Evolutionary conservation across 2,888 invertebrate genomes (phyloP).

Genomic region (Rhodophaea formosa): DNA sequence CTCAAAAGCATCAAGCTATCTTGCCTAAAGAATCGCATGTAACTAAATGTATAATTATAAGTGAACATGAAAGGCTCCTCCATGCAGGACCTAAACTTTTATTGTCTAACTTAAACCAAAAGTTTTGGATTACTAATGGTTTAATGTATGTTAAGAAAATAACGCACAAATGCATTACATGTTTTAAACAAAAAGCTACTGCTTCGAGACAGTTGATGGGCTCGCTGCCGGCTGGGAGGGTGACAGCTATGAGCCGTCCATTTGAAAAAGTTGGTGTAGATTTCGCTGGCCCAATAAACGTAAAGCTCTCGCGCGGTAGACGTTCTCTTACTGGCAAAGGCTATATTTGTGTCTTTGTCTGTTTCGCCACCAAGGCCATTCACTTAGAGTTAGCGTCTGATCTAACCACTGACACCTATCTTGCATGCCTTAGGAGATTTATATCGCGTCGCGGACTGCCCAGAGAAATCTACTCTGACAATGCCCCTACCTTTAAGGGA

Average conservation of each 20-base stretch:
- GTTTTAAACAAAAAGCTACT: slow-evolving; percentile 18
- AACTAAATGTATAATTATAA: slow-evolving; percentile 21
- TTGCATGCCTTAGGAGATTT: slow-evolving; percentile 23
- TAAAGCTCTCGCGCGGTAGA: slow-evolving; percentile 20
- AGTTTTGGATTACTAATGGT: slow-evolving; percentile 20
- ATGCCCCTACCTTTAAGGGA: slow-evolving; percentile 22
- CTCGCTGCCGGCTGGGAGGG: background rate
- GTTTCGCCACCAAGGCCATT: slow-evolving; percentile 23
- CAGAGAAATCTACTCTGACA: slow-evolving; percentile 23
- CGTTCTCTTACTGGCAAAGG: slow-evolving; percentile 22
- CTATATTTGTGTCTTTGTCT: slow-evolving; percentile 16
- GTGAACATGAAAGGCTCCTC: slow-evolving; percentile 12
- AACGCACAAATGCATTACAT: slow-evolving; percentile 18
- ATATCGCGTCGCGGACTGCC: slow-evolving; percentile 23
- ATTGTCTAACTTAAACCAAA: slow-evolving; percentile 4
- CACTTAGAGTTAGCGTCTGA: slow-evolving; percentile 25
- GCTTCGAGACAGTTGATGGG: slow-evolving; percentile 5
- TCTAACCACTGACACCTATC: slow-evolving; percentile 21
- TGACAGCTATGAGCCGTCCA: too few relatives aligned
- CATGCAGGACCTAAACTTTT: slow-evolving; percentile 16
- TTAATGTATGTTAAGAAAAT: slow-evolving; percentile 11
- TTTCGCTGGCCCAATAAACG: slow-evolving; percentile 23
- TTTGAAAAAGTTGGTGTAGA: slow-evolving; percentile 23
- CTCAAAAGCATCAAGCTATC: slow-evolving; percentile 16
- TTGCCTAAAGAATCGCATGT: slow-evolving; percentile 22